Evolutionary conservation across 1,140 invertebrate genomes (phyloP).

Genomic region (Vanessa atalanta): DNA sequence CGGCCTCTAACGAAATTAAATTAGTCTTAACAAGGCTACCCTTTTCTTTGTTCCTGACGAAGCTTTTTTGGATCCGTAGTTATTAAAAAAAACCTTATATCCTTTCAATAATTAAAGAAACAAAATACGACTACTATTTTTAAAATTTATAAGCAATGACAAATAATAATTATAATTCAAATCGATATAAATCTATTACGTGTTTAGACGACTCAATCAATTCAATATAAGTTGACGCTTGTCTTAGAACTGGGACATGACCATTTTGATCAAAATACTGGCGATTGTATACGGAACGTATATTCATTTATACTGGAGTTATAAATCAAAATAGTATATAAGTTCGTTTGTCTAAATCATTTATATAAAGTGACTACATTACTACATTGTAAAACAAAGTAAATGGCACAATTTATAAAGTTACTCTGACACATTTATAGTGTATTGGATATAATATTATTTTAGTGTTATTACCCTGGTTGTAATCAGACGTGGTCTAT

Average conservation of each 20-base stretch:
- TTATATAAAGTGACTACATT: background rate
- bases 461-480: too few relatives aligned
- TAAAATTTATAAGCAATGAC: background rate
- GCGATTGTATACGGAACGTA: constrained; percentile 33
- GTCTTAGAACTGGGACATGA: constrained; percentile 33
- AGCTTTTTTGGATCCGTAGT: too few relatives aligned
- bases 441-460: background rate
- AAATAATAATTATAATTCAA: background rate
- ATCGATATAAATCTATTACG: constrained; percentile 31
- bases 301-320: constrained; percentile 1
- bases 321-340: constrained; percentile 24
- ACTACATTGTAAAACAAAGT: background rate
- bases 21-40: too few relatives aligned
- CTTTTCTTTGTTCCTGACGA: too few relatives aligned
- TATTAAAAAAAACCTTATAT: too few relatives aligned
- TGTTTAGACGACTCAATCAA: constrained; percentile 35
- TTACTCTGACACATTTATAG: background rate
- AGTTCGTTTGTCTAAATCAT: background rate
- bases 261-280: constrained; percentile 30
- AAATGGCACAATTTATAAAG: constrained; percentile 13
- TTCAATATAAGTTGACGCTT: constrained; percentile 33
- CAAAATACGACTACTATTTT: too few relatives aligned
- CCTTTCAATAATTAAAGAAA: too few relatives aligned
- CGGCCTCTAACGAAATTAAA: too few relatives aligned
- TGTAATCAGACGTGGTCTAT: too few relatives aligned